Evolutionary conservation across 2,888 invertebrate species (phyloP).

Genomic region (Toxonevra muliebris): DNA sequence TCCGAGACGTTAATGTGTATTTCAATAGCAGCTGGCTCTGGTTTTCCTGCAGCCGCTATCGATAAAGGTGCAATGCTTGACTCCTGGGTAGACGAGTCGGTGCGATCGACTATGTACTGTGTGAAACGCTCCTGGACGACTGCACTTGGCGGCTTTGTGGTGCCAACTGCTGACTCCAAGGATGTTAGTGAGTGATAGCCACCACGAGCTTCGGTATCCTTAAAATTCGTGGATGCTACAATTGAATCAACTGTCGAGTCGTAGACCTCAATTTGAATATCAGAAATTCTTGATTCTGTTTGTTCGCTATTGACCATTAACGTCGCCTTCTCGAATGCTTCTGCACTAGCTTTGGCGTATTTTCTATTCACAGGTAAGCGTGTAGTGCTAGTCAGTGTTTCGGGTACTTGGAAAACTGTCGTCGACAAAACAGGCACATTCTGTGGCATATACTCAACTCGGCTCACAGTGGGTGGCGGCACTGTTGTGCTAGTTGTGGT

Average conservation of each 20-base stretch:
- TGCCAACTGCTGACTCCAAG: constrained; percentile 31
- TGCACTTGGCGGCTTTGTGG: constrained; percentile 45
- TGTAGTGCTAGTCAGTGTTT: constrained; percentile 47
- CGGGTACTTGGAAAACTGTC: constrained; percentile 55
- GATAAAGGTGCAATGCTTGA: constrained; percentile 41
- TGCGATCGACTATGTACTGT: constrained; percentile 59
- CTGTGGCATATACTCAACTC: neutral
- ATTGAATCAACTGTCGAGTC: constrained; percentile 63
- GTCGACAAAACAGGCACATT: constrained; percentile 47
- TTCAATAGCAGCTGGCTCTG: constrained; percentile 62
- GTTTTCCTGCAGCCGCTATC: constrained; percentile 48
- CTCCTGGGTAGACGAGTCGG: constrained; percentile 58
- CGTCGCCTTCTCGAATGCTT: neutral
- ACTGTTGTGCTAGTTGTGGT: neutral
- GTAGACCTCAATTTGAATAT: constrained; percentile 62
- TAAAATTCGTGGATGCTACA: constrained; percentile 60
- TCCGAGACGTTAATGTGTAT: constrained; percentile 64
- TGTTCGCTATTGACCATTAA: constrained; percentile 34
- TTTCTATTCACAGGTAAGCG: constrained; percentile 39
- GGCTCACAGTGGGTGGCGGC: neutral
- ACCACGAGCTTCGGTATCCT: constrained; percentile 40
- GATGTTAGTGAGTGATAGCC: constrained; percentile 9
- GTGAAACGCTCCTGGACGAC: constrained; percentile 57
- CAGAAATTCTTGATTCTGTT: constrained; percentile 61
- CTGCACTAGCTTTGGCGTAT: constrained; percentile 26